Evolutionary conservation across 2,888 invertebrate genomes (phyloP).

Genomic region (Eurytoma californica): DNA sequence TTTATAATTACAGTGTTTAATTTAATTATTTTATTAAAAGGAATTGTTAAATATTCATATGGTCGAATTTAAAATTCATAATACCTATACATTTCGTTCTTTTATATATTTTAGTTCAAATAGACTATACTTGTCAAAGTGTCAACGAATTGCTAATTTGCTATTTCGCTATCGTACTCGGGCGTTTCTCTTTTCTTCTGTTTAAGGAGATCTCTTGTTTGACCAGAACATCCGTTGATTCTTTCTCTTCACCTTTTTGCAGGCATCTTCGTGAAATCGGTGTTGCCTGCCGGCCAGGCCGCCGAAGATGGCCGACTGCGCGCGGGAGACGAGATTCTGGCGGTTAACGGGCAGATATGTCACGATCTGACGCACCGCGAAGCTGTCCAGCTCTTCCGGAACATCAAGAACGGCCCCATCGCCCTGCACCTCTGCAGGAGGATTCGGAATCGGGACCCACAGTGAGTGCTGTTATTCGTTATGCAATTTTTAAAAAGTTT

Average conservation of each 20-base stretch:
- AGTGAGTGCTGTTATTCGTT: slow-evolving; percentile 67
- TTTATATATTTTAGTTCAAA: slow-evolving; percentile 31
- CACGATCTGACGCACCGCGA: slow-evolving; percentile 88
- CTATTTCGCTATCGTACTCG: background rate
- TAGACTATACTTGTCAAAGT: slow-evolving; percentile 1
- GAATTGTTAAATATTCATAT: no score
- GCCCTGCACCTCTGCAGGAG: slow-evolving; percentile 85
- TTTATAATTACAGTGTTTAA: no score
- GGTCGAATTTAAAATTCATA: background rate
- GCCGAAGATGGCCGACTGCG: slow-evolving; percentile 88
- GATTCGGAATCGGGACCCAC: slow-evolving; percentile 73
- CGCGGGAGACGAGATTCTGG: slow-evolving; percentile 90
- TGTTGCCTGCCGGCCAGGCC: slow-evolving; percentile 88
- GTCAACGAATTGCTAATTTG: slow-evolving; percentile 19
- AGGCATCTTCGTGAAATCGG: slow-evolving; percentile 90
- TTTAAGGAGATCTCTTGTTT: slow-evolving; percentile 22
- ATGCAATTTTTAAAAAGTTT: background rate
- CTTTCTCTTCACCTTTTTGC: slow-evolving; percentile 23
- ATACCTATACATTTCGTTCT: slow-evolving; percentile 14
- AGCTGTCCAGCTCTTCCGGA: slow-evolving; percentile 87
- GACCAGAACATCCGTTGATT: slow-evolving; percentile 20
- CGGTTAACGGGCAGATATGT: slow-evolving; percentile 87
- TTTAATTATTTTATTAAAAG: no score
- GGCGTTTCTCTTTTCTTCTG: background rate
- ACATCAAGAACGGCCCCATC: slow-evolving; percentile 85